These are phyloP conservation scores for Meriones psammophilus DNA, from an alignment of 2,797 vertebrate genomes.

Conservation along the genomic window DNA sequence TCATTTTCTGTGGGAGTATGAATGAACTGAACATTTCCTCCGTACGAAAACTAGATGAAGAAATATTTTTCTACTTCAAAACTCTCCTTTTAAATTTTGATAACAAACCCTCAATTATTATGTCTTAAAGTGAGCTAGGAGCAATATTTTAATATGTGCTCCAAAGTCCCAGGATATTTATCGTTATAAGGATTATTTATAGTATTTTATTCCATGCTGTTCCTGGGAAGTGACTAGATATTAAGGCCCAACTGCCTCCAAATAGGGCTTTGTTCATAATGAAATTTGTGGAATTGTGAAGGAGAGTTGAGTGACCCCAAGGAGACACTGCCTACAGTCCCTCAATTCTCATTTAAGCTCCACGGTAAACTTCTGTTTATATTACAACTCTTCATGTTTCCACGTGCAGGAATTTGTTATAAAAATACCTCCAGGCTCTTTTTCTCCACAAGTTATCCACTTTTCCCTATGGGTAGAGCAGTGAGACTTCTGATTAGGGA, in stretches of 20 bases:
- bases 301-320: background rate
- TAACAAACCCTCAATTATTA: constrained; percentile 58
- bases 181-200: background rate
- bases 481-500: constrained; percentile 53
- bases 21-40: constrained; percentile 33
- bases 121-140: constrained; percentile 36
- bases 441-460: background rate
- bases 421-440: constrained; percentile 12
- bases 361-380: constrained; percentile 44
- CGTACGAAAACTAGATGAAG: constrained; percentile 8
- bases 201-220: background rate
- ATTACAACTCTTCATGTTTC: background rate
- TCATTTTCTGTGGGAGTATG: constrained; percentile 24
- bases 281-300: background rate
- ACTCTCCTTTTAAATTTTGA: constrained; percentile 41
- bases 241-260: background rate
- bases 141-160: constrained; percentile 45
- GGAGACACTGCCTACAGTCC: background rate
- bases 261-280: constrained; percentile 13
- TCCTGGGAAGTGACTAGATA: background rate
- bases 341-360: background rate
- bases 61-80: constrained; percentile 17
- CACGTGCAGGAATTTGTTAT: background rate
- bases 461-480: background rate
- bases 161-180: constrained; percentile 10